Evolutionary conservation across 2,797 vertebrate species (phyloP).

Genomic region (Champsocephalus gunnari): DNA sequence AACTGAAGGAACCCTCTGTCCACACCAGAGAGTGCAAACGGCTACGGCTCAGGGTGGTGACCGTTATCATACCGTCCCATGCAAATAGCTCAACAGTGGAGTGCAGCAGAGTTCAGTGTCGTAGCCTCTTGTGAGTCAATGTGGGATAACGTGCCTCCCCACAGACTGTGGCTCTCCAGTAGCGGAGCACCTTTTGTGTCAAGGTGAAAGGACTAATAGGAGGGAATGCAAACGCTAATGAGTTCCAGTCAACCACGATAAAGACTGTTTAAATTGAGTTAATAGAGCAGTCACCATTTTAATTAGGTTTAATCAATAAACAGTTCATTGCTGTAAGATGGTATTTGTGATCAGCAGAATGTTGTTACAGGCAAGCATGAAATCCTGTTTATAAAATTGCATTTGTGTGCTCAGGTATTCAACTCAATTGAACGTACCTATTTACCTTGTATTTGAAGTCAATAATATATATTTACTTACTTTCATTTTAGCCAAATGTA

Average conservation of each 20-base stretch:
- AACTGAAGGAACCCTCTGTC: slow-evolving; percentile 24
- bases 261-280: slow-evolving; percentile 48
- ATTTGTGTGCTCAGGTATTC: neutral
- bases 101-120: slow-evolving; percentile 35
- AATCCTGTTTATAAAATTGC: neutral
- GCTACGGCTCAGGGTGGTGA: slow-evolving; percentile 40
- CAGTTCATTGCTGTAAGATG: slow-evolving; percentile 2
- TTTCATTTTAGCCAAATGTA: neutral
- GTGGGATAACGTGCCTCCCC: slow-evolving; percentile 53
- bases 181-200: slow-evolving; percentile 43
- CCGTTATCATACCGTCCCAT: slow-evolving; percentile 55
- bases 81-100: slow-evolving; percentile 63
- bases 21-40: slow-evolving; percentile 21
- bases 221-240: slow-evolving; percentile 49
- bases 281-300: slow-evolving; percentile 31
- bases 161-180: slow-evolving; percentile 13
- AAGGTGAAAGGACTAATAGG: slow-evolving; percentile 40
- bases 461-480: too few relatives aligned
- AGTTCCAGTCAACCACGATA: slow-evolving; percentile 40
- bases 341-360: neutral
- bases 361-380: neutral
- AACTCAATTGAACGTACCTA: too few relatives aligned
- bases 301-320: slow-evolving; percentile 34
- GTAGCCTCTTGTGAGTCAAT: slow-evolving; percentile 63
- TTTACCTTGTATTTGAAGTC: too few relatives aligned